A percentile compares a stretch with the other conserved stretches of the same genome.
Conservation (phyloP, 2,113 vertebrate species). For the Antechinus flavipes region DNA sequence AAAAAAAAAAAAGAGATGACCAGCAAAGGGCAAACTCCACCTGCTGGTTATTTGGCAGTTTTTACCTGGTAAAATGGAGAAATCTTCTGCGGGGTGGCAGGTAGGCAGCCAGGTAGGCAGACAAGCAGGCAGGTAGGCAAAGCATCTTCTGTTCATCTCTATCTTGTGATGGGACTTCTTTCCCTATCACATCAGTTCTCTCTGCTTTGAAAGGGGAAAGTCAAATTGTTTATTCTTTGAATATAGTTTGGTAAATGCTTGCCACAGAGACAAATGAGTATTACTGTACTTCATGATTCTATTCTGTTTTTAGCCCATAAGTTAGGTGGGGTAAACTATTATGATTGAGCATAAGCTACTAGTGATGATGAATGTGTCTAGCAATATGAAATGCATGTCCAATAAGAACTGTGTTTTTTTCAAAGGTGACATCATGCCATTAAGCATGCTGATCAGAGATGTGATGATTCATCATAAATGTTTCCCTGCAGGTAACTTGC, state of each 20-base stretch:
- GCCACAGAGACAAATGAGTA: background rate
- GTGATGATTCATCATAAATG: background rate
- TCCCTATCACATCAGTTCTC: background rate
- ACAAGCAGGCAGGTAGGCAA: no score
- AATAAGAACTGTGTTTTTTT: conserved; percentile 21
- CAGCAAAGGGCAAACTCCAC: background rate
- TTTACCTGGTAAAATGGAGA: background rate
- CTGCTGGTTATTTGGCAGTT: background rate
- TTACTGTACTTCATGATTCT: background rate
- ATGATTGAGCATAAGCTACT: background rate
- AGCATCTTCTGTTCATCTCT: background rate
- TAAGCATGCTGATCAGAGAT: background rate
- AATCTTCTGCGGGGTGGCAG: background rate
- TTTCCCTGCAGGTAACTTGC: background rate
- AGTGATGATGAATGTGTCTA: background rate
- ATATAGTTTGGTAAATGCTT: conserved; percentile 4
- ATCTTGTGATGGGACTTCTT: background rate
- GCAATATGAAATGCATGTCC: background rate
- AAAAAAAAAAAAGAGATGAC: background rate
- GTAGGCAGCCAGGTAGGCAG: no score
- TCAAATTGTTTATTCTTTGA: conserved; percentile 8
- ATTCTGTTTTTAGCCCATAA: background rate
- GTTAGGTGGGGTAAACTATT: background rate
- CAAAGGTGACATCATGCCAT: background rate
- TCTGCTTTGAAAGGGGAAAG: conserved; percentile 4